Conservation (phyloP, 2,888 invertebrate species). For the Parascotia fuliginaria region DNA sequence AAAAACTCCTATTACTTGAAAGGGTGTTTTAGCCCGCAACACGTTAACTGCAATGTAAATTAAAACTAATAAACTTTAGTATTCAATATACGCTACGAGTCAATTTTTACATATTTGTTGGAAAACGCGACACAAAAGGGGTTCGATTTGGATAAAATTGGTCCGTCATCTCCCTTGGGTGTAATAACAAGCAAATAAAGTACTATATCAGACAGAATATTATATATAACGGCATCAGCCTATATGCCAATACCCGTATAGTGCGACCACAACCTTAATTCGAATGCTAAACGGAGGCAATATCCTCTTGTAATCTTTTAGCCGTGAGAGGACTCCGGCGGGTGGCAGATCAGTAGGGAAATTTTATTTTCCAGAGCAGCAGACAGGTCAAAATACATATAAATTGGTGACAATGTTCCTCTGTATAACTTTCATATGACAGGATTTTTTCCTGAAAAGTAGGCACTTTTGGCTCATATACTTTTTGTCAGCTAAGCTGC, state of each 20-base stretch:
- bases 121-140: not conserved
- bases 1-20: too few species aligned
- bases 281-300: not conserved
- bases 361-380: not conserved
- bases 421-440: too few species aligned
- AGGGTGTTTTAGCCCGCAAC: too few species aligned
- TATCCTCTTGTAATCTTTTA: not conserved
- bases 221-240: constrained; percentile 1
- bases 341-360: not conserved
- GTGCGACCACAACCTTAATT: not conserved
- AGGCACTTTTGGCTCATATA: too few species aligned
- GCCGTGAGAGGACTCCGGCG: not conserved
- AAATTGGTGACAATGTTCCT: too few species aligned
- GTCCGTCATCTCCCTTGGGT: constrained; percentile 6
- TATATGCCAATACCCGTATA: not conserved
- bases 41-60: too few species aligned
- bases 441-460: too few species aligned
- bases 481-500: too few species aligned
- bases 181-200: constrained; percentile 9
- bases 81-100: not conserved
- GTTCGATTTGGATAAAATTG: constrained; percentile 6
- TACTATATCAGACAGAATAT: constrained; percentile 1
- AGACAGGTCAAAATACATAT: not conserved
- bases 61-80: not conserved
- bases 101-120: constrained; percentile 3